Evolutionary conservation across 2,888 invertebrate genomes (phyloP), one percentile per base, ranked within the genome.

Genomic region (Litoditis marina): DNA sequence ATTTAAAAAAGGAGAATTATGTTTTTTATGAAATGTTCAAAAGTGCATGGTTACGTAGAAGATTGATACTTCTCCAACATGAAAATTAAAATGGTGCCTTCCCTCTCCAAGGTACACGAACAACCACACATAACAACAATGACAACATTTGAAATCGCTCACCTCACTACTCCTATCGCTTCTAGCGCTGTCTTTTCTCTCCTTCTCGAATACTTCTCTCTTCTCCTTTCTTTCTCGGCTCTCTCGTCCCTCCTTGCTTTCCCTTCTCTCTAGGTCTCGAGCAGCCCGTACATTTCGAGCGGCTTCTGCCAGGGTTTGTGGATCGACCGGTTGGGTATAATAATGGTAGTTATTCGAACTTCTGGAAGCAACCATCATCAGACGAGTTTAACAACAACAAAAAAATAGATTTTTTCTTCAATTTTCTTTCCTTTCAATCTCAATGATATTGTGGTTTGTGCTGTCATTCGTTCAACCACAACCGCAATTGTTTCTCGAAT

Each of bases 301-400:
- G 11, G 80, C 78, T 50, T 77, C 78, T 1, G 79, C 79, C 30
- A 82, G 51, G 11, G 78, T 71, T 32, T 73, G 71, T n/a, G 82
- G 76, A 63, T 82, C 79, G 7, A 81, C 80, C 0, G 81, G 81
- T 60, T 81, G 81, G 16, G 81, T 80, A 72, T 82, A 79, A 63
- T 79, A 78, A 66, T 82, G 82, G 65, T 79, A 80, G 61, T 74
- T 73, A 65, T 74, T 76, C 22, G 70, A 47, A 5, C 65, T 65
- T 57, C 72, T 63, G 3, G 65, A 44, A 2, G 2, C 31, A n/a
- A n/a, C n/a, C n/a, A n/a, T n/a, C n/a, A n/a, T n/a, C n/a, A n/a
- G n/a, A n/a, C n/a, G 52, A 8, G 16, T 25, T 54, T 19, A 19
- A 36, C 32, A 54, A 64, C 2, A 65, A 56, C 0, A 13, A 13